Evolutionary conservation across 2,797 vertebrate genomes (phyloP), one percentile per base, ranked within the genome.

Genomic region (Varecia variegata): DNA sequence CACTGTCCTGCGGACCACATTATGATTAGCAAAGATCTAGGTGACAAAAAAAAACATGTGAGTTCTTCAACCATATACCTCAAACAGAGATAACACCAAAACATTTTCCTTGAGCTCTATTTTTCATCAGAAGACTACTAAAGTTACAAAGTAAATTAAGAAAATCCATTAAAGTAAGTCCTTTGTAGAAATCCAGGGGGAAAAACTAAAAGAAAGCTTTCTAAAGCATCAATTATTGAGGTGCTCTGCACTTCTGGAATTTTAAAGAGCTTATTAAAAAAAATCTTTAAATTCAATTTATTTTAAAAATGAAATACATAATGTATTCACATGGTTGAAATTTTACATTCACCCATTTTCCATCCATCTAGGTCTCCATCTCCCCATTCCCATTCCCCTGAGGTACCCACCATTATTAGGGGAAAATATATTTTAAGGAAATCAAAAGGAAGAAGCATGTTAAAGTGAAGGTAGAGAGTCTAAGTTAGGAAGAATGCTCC

Each of bases 1-100:
- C 12, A 15, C 43, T 76, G 35, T 91, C 60, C 27, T 67, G 23
- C 13, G 35, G 40, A 82, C 60, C 43, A 86, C 60, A 84, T 85
- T 95, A 90, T 92, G 60, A 73, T 40, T 14, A 87, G 21, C 54
- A 95, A 94, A 83, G 50, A 94, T 56, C 20, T 70, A 84, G 43
- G 90, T 92, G 88, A 65, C 52, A 58, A 70, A 80, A 90, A 90
- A 86, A 20, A 68, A 88, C 67, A 88, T 25, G 10, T 47, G 40
- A 92, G 43, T 50, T 90, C 58, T 74, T 76, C 65, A 76, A 90
- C 43, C 30, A 76, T 73, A 82, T 71, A 50, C n/a, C 20, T 62
- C 50, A 87, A 43, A 27, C 87, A 90, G n/a, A 86, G 43, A 84
- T 23, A 88, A 89, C 2, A 60, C 60, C 20, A 83, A 93, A 52